Evolutionary conservation across 23 tunicate genomes (phyloP).

Genomic region (Ciona savignyi): DNA sequence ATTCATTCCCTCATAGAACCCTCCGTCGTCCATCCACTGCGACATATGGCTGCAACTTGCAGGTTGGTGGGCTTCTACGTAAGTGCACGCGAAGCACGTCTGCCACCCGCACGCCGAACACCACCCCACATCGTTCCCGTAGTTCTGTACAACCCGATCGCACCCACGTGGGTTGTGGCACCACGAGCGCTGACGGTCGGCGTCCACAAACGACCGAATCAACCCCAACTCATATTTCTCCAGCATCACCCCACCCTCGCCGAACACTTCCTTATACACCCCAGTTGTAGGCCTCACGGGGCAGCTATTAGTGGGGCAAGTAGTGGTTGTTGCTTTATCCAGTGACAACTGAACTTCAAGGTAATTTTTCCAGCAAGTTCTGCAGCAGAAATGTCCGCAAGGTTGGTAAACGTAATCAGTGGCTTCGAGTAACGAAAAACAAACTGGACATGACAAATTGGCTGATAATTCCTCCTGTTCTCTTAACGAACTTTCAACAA

Average conservation of each 20-base stretch:
- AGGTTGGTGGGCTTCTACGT: slow-evolving; percentile 77
- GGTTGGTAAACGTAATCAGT: slow-evolving; percentile 9
- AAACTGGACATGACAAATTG: slow-evolving; percentile 41
- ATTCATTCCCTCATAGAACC: slow-evolving; percentile 75
- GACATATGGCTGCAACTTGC: slow-evolving; percentile 94
- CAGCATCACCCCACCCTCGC: slow-evolving; percentile 13
- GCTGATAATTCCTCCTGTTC: not conserved
- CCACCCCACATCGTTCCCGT: slow-evolving; percentile 43
- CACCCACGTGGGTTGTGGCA: slow-evolving; percentile 86
- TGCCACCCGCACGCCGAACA: slow-evolving; percentile 82
- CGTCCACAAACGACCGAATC: slow-evolving; percentile 65
- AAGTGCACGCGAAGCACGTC: slow-evolving; percentile 83
- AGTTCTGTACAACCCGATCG: slow-evolving; percentile 36
- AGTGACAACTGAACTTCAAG: slow-evolving; percentile 41
- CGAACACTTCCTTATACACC: slow-evolving; percentile 15
- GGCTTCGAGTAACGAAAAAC: slow-evolving; percentile 15
- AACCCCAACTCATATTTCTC: slow-evolving; percentile 41
- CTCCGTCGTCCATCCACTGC: slow-evolving; percentile 94
- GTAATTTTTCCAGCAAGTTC: slow-evolving; percentile 53
- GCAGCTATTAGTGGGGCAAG: slow-evolving; percentile 59
- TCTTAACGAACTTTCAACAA: not conserved
- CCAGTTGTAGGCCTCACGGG: slow-evolving; percentile 24
- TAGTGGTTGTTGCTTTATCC: slow-evolving; percentile 39
- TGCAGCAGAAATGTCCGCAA: slow-evolving; percentile 61
- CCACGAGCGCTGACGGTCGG: slow-evolving; percentile 44